phyloP scores from a whole-genome alignment of 2,113 vertebrate species.

The Rhea pennata region DNA sequence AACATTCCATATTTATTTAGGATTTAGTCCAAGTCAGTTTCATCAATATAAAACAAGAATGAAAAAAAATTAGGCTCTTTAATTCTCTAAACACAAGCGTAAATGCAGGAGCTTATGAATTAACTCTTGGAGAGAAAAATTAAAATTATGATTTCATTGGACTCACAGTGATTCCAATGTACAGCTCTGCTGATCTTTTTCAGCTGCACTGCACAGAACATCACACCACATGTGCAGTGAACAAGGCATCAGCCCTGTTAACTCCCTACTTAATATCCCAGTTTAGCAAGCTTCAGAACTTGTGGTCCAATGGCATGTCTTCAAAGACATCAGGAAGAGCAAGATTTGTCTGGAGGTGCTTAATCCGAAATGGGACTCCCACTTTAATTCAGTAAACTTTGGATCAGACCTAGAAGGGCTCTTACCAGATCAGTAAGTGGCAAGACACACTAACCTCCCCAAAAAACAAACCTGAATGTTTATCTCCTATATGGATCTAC shows the following conservation, averaged over 20 bases:
- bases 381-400: too few species aligned
- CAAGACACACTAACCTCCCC: too few species aligned
- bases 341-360: too few species aligned
- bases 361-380: too few species aligned
- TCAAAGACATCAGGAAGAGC: too few species aligned
- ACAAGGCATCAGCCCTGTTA: not conserved
- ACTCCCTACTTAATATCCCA: not conserved
- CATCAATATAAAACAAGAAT: not conserved
- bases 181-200: not conserved
- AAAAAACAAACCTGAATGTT: too few species aligned
- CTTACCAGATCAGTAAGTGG: too few species aligned
- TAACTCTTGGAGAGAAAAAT: not conserved
- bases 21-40: not conserved
- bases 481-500: not conserved
- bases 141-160: not conserved
- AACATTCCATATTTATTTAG: not conserved
- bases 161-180: not conserved
- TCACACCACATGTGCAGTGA: accelerated
- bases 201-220: not conserved
- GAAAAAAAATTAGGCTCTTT: not conserved
- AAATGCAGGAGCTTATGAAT: not conserved
- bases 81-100: not conserved
- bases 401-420: too few species aligned
- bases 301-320: too few species aligned
- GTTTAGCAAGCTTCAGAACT: not conserved